Evolutionary conservation across 1,140 invertebrate genomes (phyloP), one percentile per base, ranked within the genome.

Genomic region (Hermetia illucens): DNA sequence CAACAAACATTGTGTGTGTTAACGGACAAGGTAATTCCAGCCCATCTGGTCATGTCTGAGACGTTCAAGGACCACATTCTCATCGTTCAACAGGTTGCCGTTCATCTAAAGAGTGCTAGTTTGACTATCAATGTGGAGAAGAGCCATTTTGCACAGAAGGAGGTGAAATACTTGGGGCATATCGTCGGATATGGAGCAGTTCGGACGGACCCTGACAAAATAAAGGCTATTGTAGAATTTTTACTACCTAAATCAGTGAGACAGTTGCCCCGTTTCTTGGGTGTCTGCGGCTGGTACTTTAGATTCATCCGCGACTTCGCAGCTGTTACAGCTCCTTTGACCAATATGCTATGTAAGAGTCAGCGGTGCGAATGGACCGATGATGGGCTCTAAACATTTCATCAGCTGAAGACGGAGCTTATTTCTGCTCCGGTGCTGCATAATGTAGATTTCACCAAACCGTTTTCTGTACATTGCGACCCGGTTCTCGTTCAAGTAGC

Each of bases 201-300:
- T 0, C 29, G 43, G 8, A 51, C 52, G 0, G 53, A 64, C 35
- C 55, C 58, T 2, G 47, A 8, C 22, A 51, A 43, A 55, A 46
- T 44, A n/a, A 42, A 41, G 17, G 25, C 43, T 30, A 41, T 44
- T 10, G 27, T 12, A 18, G 32, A 38, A 18, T 44, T 34, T 30
- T 39, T 39, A n/a, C 9, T 21, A 2, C 43, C 43, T 5, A 38
- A 32, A 27, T 35, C 43, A 24, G 37, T 53, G 4, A 61, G 53
- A 34, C 53, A 65, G 30, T 15, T 69, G 0, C 38, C 58, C 16
- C 35, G 52, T 2, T 68, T 70, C 42, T 38, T 68, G 0, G 65
- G 66, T 3, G 59, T 66, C 38, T 46, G 54, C 1, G 48, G 49
- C 0, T 63, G 55, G 58, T 62, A 62, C 29, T 35, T 57, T 1